Evolutionary conservation across 2,888 invertebrate species (phyloP), one percentile per base, ranked within the genome.

Genomic region (Andrena bicolor): DNA sequence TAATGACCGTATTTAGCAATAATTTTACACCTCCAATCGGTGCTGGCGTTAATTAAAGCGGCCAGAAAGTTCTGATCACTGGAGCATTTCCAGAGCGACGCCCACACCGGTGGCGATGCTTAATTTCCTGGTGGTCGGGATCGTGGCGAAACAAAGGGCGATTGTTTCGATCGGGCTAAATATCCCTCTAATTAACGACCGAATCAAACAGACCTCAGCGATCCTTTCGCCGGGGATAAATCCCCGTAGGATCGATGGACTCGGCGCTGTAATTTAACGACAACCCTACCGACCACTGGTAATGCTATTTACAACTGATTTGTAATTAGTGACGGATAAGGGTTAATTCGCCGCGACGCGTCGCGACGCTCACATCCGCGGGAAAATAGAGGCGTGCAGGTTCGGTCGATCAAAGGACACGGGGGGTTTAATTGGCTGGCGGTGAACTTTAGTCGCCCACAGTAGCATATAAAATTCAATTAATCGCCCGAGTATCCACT

Each of bases 281-380:
- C 56, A 74, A 26, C 56, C 51, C 86, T 86, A 86, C 86, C 86
- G 86, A 86, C 86, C 41, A 86, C 69, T 86, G 86, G 81, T 86
- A 86, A 86, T 78, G 26, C 48, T 72, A 72, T 79, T 72, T 69
- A 51, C 68, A 61, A 75, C n/a, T 64, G 56, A 69, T 26, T 61
- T 32, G 26, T 65, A 65, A 83, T 74, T 81, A 70, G 61, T 8
- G 63, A 63, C 28, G n/a, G 73, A 41, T 32, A 58, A 51, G 58
- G 41, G 72, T 73, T 70, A 51, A 63, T 48, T 48, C 30, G 28
- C 7, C 6, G 20, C 30, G 60, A 51, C n/a, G 13, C 41, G 41
- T 41, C 41, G 41, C 41, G 51, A 64, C 66, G 10, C 7, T 8
- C 32, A n/a, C 10, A 20, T 16, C 7, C 48, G 56, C 49, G 26